Evolutionary conservation across 1,140 invertebrate genomes (phyloP).

Genomic region (Nomia melanderi): DNA sequence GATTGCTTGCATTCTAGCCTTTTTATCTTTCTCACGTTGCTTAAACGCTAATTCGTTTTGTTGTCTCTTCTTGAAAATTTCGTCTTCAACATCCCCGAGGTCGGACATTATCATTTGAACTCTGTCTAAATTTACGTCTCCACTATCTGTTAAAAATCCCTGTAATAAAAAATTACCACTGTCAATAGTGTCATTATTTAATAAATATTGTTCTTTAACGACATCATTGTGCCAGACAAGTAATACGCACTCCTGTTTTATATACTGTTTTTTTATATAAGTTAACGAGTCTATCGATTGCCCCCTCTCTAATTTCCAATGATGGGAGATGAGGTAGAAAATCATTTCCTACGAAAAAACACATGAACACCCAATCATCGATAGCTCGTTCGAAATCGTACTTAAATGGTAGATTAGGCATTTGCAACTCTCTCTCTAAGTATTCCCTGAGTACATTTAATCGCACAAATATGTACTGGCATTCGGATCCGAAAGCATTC

Average conservation of each 20-base stretch:
- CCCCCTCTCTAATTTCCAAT: slow-evolving; percentile 98
- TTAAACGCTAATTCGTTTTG: slow-evolving; percentile 91
- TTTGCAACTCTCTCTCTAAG: slow-evolving; percentile 93
- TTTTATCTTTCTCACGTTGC: slow-evolving; percentile 88
- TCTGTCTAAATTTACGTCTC: slow-evolving; percentile 94
- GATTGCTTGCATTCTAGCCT: slow-evolving; percentile 80
- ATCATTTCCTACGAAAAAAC: slow-evolving; percentile 99
- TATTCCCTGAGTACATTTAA: slow-evolving; percentile 97
- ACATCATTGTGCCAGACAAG: slow-evolving; percentile 1
- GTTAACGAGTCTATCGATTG: slow-evolving; percentile 96
- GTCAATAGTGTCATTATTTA: slow-evolving; percentile 27
- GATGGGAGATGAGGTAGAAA: slow-evolving; percentile 99
- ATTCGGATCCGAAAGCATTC: slow-evolving; percentile 85
- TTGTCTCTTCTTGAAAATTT: slow-evolving; percentile 97
- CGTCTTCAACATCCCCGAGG: slow-evolving; percentile 96
- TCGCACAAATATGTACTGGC: slow-evolving; percentile 94
- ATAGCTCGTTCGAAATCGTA: slow-evolving; percentile 94
- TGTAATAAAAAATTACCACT: slow-evolving; percentile 70
- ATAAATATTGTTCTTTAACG: background rate
- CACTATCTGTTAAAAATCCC: slow-evolving; percentile 98
- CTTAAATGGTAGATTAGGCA: slow-evolving; percentile 96
- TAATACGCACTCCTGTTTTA: slow-evolving; percentile 88
- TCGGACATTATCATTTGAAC: slow-evolving; percentile 97
- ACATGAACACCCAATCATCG: slow-evolving; percentile 99
- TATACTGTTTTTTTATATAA: slow-evolving; percentile 98